Evolutionary conservation across 2,113 vertebrate genomes (phyloP).

Genomic region (Taxidea taxus): DNA sequence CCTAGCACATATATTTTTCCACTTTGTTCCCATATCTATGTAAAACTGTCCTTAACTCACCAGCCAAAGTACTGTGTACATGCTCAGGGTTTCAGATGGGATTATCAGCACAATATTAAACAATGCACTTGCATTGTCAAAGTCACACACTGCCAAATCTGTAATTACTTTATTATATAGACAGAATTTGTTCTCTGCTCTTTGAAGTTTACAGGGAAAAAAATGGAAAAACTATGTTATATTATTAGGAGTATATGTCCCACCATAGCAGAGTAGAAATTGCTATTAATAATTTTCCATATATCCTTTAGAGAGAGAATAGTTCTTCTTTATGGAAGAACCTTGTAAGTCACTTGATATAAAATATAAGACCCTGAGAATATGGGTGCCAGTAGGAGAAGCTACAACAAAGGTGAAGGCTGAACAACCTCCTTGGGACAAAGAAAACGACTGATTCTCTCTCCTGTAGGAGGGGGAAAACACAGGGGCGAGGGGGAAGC

Average conservation of each 20-base stretch:
- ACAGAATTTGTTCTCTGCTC: background rate
- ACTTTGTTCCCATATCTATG: background rate
- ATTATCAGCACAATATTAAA: background rate
- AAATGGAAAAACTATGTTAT: background rate
- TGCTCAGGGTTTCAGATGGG: background rate
- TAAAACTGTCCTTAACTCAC: background rate
- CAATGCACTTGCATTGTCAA: background rate
- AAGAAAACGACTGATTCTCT: background rate
- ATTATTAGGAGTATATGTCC: background rate
- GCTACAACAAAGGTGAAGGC: background rate
- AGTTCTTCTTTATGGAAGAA: background rate
- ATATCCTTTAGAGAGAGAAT: background rate
- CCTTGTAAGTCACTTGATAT: background rate
- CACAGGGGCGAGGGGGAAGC: background rate
- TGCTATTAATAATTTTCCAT: background rate
- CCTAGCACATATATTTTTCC: background rate
- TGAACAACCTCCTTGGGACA: background rate
- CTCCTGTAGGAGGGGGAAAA: background rate
- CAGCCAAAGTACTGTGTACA: background rate
- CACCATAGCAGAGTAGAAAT: background rate
- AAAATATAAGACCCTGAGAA: background rate
- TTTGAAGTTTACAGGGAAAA: background rate
- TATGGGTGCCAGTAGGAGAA: background rate
- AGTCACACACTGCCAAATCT: background rate
- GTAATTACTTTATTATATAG: background rate